Conservation (phyloP, 2,113 vertebrate genomes). For the Sporophila hypoxantha region DNA sequence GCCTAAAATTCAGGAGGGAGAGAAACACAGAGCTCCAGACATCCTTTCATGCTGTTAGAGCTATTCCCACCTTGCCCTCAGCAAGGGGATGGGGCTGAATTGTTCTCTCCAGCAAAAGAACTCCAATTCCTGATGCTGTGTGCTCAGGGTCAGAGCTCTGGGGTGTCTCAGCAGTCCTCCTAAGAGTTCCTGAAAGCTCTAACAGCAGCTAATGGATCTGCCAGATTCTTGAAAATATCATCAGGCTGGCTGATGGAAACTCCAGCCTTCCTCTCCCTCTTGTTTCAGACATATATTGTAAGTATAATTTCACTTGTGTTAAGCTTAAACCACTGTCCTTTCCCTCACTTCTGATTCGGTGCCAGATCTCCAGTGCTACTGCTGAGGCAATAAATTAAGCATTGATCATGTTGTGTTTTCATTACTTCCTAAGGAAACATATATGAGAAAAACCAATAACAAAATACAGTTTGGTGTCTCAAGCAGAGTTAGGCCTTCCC, state of each 20-base stretch:
- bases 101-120: slow-evolving; percentile 3
- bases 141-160: slow-evolving; percentile 6
- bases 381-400: slow-evolving; percentile 36
- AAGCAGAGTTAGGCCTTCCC: neutral
- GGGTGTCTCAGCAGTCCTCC: slow-evolving; percentile 6
- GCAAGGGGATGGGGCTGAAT: slow-evolving; percentile 2
- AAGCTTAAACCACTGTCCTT: slow-evolving; percentile 27
- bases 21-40: neutral
- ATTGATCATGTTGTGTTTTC: neutral
- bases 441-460: neutral
- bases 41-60: neutral
- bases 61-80: neutral
- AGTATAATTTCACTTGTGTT: slow-evolving; percentile 24
- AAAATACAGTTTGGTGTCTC: neutral
- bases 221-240: slow-evolving; percentile 54
- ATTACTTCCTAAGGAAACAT: neutral
- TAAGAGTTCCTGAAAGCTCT: slow-evolving; percentile 30
- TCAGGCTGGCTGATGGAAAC: slow-evolving; percentile 56
- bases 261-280: slow-evolving; percentile 44
- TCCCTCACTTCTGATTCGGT: neutral
- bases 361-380: slow-evolving; percentile 19
- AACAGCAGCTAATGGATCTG: slow-evolving; percentile 52
- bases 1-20: neutral
- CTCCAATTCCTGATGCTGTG: neutral
- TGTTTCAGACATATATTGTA: slow-evolving; percentile 34